Evolutionary conservation across 2,113 vertebrate genomes (phyloP), one percentile per base, ranked within the genome.

Genomic region (Isichthys henryi): DNA sequence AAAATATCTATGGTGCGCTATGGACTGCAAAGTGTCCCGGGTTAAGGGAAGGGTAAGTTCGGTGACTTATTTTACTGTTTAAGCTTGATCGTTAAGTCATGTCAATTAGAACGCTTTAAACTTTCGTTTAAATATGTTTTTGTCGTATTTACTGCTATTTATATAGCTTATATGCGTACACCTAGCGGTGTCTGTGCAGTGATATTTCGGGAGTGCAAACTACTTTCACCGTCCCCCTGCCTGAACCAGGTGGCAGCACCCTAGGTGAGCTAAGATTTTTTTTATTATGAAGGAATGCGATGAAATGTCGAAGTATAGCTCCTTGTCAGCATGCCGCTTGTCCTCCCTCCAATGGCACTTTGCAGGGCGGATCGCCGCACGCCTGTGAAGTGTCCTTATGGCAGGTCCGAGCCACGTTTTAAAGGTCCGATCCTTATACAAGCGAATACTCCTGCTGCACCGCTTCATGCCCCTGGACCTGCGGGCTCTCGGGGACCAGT

Each of bases 401-500:
- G 92, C 95, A 23, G 91, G 50, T 48, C 1, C 92, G 2, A 90
- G 88, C 21, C 95, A 97, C 0, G 92, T 95, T 0, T 94, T 91
- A 0, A 93, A 88, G 13, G 96, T 98, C 10, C 94, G 95, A 0
- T 56, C 92, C 0, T 50, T 99, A 23, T 98, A 98, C 89, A 96
- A 96, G 92, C 95, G 96, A 88, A 93, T 99, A 27, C 94, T 98
- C 90, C 90, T 94, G 77, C 93, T 98, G 87, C 98, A 98, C 74
- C 96, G 96, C 1, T 94, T 94, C 87, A 92, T 99, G 92, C 97
- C 97, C 0, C 85, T 96, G 13, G 96, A 97, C 17, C 90, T 99
- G 52, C 94, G 94, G 89, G 94, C 95, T 10, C 93, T 99, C 21
- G 98, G 98, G 0, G 97, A 98, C 89, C 97, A 96, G 91, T 99